Conservation (phyloP, 2,797 vertebrate genomes). For the Propithecus perrieri region DNA sequence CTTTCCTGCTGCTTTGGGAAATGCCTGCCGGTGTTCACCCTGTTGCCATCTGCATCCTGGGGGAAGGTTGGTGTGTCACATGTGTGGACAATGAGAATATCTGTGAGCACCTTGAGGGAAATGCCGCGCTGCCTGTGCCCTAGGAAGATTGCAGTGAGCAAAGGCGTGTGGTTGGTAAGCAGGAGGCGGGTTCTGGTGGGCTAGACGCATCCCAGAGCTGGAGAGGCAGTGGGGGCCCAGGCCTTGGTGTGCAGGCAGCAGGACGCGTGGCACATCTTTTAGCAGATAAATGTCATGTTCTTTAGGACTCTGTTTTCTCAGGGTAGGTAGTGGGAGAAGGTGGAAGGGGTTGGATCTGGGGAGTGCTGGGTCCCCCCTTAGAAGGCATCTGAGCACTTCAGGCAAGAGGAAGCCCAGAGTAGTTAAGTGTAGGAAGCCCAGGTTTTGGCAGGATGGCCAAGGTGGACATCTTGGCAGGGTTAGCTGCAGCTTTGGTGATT, state of each 20-base stretch:
- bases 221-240: not conserved
- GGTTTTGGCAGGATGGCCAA: not conserved
- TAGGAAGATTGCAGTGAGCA: not conserved
- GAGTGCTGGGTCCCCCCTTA: not conserved
- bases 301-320: not conserved
- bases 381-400: not conserved
- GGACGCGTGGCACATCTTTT: not conserved
- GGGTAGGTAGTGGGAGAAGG: not conserved
- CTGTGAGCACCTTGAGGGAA: not conserved
- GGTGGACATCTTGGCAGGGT: not conserved
- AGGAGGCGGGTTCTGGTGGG: fast-evolving
- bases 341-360: not conserved
- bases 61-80: not conserved
- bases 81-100: not conserved
- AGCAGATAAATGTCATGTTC: not conserved
- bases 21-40: not conserved
- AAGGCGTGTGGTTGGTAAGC: not conserved
- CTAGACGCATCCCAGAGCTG: no score
- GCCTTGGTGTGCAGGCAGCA: not conserved
- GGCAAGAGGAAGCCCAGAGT: not conserved
- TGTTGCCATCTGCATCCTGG: not conserved
- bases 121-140: not conserved
- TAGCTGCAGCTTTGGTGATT: not conserved
- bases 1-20: not conserved
- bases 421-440: not conserved